Evolutionary conservation across 1,140 invertebrate genomes (phyloP).

Genomic region (Hyles euphorbiae): DNA sequence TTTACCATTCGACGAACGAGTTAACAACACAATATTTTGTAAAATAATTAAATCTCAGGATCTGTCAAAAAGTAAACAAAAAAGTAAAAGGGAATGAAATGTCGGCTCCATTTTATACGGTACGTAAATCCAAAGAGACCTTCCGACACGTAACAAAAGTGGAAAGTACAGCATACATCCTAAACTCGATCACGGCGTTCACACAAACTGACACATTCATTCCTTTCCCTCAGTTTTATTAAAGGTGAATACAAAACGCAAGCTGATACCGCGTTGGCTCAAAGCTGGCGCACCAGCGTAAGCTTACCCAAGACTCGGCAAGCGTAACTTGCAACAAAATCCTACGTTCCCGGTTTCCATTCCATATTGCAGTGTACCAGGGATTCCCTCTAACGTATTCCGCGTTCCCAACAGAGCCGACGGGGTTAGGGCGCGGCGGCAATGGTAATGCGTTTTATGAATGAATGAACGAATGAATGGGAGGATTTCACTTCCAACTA

Average conservation of each 20-base stretch:
- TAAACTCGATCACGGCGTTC: neutral
- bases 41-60: no score
- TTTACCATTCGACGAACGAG: no score
- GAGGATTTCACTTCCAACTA: conserved; percentile 57
- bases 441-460: conserved; percentile 64
- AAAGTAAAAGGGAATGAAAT: no score
- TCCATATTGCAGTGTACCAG: conserved; percentile 43
- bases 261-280: conserved; percentile 20
- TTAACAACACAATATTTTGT: no score
- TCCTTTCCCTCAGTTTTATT: conserved; percentile 37
- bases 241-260: conserved; percentile 39
- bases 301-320: conserved; percentile 43
- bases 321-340: conserved; percentile 60
- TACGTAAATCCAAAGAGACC: no score
- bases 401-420: conserved; percentile 37
- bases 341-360: conserved; percentile 54
- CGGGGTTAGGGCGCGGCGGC: conserved; percentile 38
- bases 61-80: no score
- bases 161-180: no score
- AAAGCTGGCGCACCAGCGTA: conserved; percentile 42
- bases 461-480: conserved; percentile 64
- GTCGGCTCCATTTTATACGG: no score
- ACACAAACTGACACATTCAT: conserved; percentile 29
- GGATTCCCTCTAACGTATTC: conserved; percentile 55
- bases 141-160: no score